Base-by-base conservation (phyloP, 30 jellyfish, hydroid and myxozoan genomes). In the Mastigias papua region DNA sequence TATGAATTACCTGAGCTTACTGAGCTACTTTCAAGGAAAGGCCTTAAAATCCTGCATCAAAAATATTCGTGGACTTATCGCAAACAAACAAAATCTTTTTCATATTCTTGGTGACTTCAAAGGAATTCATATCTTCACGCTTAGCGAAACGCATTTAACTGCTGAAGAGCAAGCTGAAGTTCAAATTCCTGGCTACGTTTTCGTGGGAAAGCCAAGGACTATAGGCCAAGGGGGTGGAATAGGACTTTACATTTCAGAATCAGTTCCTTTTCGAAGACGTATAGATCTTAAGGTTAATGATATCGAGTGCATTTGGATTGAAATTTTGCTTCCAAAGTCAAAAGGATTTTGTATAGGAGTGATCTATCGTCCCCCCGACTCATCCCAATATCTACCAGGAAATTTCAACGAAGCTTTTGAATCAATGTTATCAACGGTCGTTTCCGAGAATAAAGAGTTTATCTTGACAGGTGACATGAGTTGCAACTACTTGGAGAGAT, bases 1-100 rank as follows among this genome's bases (percentile, higher is more conserved):
- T 46, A 75, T 42, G 86, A 75, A 48, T 75, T 75, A 48, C 86
- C 86, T 75, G 86, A 48, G 73, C 86, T 75, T 34, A 35, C 86
- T 46, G 86, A 75, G 86, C 86, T 75, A 75, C 86, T 75, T 46
- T 42, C 76, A 75, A 54, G 86, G 60, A 75, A 75, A 85, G 94
- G 94, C 73, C 63, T 54, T 50, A 85, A 60, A 58, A 73, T 85
- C 26, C 81, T 85, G 72, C 94, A 85, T 54, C 94, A 85, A 85
- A n/a, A 85, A 85, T 85, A 67, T 73, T 0, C 80, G 83, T 48
- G 94, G 94, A 48, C 81, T 85, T 60, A 48, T 72, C 16, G 57
- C 86, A 35, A 42, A 75, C 73, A 75, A 75, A 46, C n/a, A 75
- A 46, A 75, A 75, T 75, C 73, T 34, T 35, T 75, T 31, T 75